phyloP scores from a whole-genome alignment of 2,113 vertebrate species.

The Reinhardtius hippoglossoides region DNA sequence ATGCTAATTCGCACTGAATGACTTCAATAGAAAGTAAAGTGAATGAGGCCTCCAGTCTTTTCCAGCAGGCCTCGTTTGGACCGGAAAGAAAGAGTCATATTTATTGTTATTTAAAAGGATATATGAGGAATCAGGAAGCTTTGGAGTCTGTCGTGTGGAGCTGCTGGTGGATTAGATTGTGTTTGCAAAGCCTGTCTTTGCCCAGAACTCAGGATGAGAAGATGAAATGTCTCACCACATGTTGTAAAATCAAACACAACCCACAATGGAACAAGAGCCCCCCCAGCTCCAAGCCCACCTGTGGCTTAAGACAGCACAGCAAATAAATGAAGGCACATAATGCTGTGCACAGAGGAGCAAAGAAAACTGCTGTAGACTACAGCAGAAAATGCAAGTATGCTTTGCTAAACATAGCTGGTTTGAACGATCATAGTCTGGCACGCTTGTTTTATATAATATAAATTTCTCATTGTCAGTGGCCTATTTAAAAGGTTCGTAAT shows the following conservation, averaged over 20 bases:
- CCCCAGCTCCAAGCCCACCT: constrained; percentile 24
- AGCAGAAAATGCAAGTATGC: not conserved
- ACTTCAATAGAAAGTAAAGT: not conserved
- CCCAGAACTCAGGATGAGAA: constrained; percentile 54
- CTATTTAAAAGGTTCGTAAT: too few species aligned
- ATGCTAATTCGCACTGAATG: not conserved
- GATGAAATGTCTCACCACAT: constrained; percentile 59
- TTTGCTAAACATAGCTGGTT: not conserved
- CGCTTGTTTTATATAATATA: too few species aligned
- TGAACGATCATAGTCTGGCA: too few species aligned
- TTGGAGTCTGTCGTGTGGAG: constrained; percentile 38
- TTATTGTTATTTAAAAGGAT: constrained; percentile 52
- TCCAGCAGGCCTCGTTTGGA: not conserved
- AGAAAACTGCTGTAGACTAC: not conserved
- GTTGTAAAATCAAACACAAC: constrained; percentile 49
- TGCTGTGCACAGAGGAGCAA: not conserved
- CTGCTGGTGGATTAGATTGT: constrained; percentile 54
- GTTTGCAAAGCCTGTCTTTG: constrained; percentile 59
- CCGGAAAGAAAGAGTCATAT: constrained; percentile 22
- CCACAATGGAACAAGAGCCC: constrained; percentile 33
- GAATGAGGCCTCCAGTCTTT: not conserved
- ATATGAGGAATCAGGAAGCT: constrained; percentile 45
- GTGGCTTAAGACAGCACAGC: constrained; percentile 38
- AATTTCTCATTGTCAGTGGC: too few species aligned
- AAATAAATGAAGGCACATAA: constrained; percentile 20